phyloP scores from a whole-genome alignment of 2,797 vertebrate genomes.

The Miichthys miiuy region DNA sequence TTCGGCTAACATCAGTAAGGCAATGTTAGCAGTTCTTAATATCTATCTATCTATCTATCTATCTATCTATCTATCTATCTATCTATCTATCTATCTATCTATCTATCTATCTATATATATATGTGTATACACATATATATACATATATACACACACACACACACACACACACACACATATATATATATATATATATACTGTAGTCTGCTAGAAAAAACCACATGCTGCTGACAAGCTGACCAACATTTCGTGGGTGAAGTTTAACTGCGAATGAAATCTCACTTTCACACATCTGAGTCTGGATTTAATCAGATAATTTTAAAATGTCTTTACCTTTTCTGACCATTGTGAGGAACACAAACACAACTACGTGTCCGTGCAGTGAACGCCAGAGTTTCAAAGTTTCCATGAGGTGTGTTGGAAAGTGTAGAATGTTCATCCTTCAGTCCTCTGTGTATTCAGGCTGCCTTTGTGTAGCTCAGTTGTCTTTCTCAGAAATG shows the following conservation, averaged over 20 bases:
- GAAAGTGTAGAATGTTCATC: slow-evolving; percentile 33
- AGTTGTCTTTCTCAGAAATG: slow-evolving; percentile 71
- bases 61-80: too few species aligned
- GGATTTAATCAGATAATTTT: neutral
- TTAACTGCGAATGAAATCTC: neutral
- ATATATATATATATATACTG: too few species aligned
- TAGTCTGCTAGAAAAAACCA: slow-evolving; percentile 50
- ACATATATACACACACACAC: too few species aligned
- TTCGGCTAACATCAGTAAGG: too few species aligned
- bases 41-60: too few species aligned
- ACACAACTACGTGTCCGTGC: slow-evolving; percentile 33
- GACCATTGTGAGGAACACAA: slow-evolving; percentile 46
- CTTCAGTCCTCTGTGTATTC: slow-evolving; percentile 24
- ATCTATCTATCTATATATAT: too few species aligned
- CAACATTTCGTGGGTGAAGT: slow-evolving; percentile 45
- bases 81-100: too few species aligned
- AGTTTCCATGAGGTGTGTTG: slow-evolving; percentile 58
- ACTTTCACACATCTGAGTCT: slow-evolving; percentile 14
- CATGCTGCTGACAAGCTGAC: slow-evolving; percentile 69
- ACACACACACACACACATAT: too few species aligned
- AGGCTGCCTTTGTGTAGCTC: slow-evolving; percentile 63
- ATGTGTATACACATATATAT: neutral
- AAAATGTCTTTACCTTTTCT: slow-evolving; percentile 61
- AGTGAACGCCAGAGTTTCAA: slow-evolving; percentile 34
- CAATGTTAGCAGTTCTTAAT: too few species aligned